These are phyloP conservation scores for Tiliqua scincoides DNA, from an alignment of 2,113 vertebrate genomes.

Conservation along the genomic window DNA sequence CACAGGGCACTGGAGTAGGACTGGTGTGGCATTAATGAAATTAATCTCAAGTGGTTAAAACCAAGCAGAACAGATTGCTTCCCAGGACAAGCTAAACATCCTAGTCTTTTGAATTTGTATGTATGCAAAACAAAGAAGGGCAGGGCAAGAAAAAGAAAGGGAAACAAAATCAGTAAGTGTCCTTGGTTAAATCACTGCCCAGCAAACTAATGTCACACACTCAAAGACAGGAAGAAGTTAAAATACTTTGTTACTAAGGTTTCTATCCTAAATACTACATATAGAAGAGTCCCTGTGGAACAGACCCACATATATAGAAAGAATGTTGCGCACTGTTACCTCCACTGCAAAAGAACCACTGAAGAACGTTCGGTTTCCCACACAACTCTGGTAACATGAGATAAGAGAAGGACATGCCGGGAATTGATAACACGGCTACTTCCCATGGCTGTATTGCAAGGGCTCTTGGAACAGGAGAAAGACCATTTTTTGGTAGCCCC, in stretches of 20 bases:
- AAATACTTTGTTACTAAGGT: not conserved
- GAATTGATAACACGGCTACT: not conserved
- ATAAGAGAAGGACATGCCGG: not conserved
- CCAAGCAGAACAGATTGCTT: not conserved
- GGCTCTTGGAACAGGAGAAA: not conserved
- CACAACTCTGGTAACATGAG: not conserved
- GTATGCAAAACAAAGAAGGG: not conserved
- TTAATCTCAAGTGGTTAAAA: not conserved
- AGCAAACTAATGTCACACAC: too few relatives aligned
- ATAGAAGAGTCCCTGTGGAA: not conserved
- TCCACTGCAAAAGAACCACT: not conserved
- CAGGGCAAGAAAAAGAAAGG: not conserved
- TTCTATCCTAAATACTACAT: not conserved
- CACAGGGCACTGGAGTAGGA: not conserved
- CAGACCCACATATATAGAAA: not conserved
- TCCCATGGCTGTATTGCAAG: not conserved
- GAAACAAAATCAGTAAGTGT: not conserved
- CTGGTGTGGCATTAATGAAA: not conserved
- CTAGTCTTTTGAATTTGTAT: not conserved
- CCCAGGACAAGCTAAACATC: not conserved
- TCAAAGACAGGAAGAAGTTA: too few relatives aligned
- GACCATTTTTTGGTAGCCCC: too few relatives aligned
- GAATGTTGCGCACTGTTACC: not conserved
- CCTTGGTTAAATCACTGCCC: too few relatives aligned
- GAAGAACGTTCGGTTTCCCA: not conserved